Evolutionary conservation across 2,113 vertebrate genomes (phyloP).

Genomic region (Tenebrosternarchus preto): DNA sequence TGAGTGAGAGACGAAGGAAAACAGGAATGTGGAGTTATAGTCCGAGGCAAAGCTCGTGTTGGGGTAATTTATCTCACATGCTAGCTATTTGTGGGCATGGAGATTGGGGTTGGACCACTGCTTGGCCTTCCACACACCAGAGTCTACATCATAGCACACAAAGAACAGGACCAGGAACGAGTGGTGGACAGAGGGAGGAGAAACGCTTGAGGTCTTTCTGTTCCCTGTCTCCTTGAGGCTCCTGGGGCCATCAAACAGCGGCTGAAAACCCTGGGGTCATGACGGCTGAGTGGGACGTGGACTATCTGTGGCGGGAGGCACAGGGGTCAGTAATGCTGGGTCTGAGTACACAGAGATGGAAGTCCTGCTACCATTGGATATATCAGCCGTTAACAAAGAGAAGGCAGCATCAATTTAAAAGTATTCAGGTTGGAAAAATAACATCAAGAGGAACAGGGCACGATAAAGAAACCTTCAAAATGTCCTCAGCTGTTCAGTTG

Average conservation of each 20-base stretch:
- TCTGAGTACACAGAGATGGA: not conserved
- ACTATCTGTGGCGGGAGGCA: constrained; percentile 59
- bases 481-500: not conserved
- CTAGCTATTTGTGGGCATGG: constrained; percentile 22
- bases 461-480: not conserved
- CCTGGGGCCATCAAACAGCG: not conserved
- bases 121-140: not conserved
- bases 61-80: constrained; percentile 43
- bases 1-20: too few species aligned
- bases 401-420: too few species aligned
- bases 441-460: too few species aligned
- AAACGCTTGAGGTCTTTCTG: not conserved
- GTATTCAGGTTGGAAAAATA: not conserved
- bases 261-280: constrained; percentile 38
- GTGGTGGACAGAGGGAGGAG: not conserved
- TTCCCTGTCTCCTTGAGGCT: not conserved
- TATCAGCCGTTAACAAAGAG: not conserved
- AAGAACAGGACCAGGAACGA: not conserved
- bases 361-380: not conserved
- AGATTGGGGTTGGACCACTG: not conserved
- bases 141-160: not conserved
- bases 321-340: constrained; percentile 59
- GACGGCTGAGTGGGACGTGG: constrained; percentile 51
- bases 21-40: too few species aligned
- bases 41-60: not conserved